These are phyloP conservation scores for Drosophila emarginata DNA, from an alignment of 2,888 invertebrate genomes.

Conservation along the genomic window DNA sequence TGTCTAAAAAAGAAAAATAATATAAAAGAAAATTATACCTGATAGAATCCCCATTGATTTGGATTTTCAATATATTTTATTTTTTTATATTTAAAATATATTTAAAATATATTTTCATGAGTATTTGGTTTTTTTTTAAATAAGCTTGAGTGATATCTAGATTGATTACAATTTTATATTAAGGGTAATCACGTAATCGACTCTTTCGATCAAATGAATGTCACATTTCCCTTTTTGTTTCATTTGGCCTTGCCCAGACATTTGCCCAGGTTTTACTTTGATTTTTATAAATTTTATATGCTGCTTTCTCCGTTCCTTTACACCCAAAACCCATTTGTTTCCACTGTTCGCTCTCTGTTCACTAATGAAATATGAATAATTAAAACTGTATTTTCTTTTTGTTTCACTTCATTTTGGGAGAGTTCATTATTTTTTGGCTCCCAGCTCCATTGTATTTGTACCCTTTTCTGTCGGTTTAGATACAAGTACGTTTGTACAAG, in stretches of 20 bases:
- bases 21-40: no score
- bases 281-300: conserved; percentile 74
- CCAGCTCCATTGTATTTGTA: conserved; percentile 41
- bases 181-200: neutral
- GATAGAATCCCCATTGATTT: no score
- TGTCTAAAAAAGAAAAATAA: no score
- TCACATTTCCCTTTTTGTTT: conserved; percentile 26
- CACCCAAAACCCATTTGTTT: conserved; percentile 6
- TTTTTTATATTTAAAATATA: no score
- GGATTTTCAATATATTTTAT: no score
- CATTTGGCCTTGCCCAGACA: conserved; percentile 29
- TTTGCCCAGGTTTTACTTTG: conserved; percentile 59
- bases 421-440: conserved; percentile 70
- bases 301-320: conserved; percentile 11
- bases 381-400: conserved; percentile 70
- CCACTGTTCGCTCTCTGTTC: conserved; percentile 32
- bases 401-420: conserved; percentile 67
- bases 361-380: conserved; percentile 77
- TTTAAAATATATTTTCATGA: no score
- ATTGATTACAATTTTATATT: no score
- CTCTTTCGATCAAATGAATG: neutral
- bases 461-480: neutral
- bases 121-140: no score
- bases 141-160: no score
- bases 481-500: neutral